Conservation (phyloP, 2,113 vertebrate genomes). For the Salvelinus fontinalis region DNA sequence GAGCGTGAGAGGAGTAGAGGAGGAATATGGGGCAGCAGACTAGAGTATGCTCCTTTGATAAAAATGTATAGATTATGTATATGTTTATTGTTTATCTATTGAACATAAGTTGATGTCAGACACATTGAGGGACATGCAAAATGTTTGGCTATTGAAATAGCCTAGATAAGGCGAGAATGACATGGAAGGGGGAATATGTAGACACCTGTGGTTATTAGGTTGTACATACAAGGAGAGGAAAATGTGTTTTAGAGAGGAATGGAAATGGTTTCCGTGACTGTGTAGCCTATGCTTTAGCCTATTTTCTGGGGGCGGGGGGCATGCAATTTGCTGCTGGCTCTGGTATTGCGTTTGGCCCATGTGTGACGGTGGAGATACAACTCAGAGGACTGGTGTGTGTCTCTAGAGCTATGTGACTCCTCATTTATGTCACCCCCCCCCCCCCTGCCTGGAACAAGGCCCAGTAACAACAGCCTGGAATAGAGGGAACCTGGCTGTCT, state of each 20-base stretch:
- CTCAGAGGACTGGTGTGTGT: background rate
- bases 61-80: background rate
- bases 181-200: too few species aligned
- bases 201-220: background rate
- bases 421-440: background rate
- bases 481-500: slow-evolving; percentile 2
- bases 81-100: slow-evolving; percentile 5
- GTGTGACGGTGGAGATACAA: background rate
- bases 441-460: slow-evolving; percentile 39
- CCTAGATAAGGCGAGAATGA: too few species aligned
- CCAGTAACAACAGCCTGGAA: slow-evolving; percentile 42
- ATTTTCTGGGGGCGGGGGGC: background rate
- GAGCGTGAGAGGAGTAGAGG: slow-evolving; percentile 21
- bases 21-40: slow-evolving; percentile 17
- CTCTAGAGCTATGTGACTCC: background rate
- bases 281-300: background rate
- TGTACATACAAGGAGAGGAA: background rate
- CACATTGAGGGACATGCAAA: too few species aligned
- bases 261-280: background rate
- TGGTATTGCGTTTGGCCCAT: background rate
- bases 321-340: background rate
- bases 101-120: background rate
- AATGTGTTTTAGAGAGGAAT: slow-evolving; percentile 13
- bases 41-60: slow-evolving; percentile 16
- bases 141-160: too few species aligned